Evolutionary conservation across 2,113 vertebrate genomes (phyloP).

Genomic region (Macrotis lagotis): DNA sequence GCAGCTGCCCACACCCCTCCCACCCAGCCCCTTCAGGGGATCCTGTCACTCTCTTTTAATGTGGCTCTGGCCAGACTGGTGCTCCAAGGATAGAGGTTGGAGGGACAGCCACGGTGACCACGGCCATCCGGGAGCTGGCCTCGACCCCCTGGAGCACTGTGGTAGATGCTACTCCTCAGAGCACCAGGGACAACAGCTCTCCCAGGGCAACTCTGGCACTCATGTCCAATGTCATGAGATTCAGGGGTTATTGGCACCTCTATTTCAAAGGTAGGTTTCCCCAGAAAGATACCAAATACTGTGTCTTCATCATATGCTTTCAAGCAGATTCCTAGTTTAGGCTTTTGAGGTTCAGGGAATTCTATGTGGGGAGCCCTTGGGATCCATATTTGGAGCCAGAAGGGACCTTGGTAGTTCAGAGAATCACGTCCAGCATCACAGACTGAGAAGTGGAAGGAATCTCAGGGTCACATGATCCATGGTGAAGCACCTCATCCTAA

Average conservation of each 20-base stretch:
- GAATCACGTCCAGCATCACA: too few relatives aligned
- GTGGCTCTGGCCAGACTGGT: constrained; percentile 65
- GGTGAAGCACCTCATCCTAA: too few relatives aligned
- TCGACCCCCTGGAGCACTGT: not conserved
- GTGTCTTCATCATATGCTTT: not conserved
- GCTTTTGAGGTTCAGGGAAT: not conserved
- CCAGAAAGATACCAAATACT: not conserved
- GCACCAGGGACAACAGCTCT: not conserved
- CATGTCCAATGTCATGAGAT: not conserved
- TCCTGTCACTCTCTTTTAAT: constrained; percentile 59
- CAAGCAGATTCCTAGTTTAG: not conserved
- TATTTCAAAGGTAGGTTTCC: not conserved
- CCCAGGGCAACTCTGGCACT: not conserved
- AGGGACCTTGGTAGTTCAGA: not conserved
- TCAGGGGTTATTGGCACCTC: not conserved
- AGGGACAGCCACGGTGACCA: not conserved
- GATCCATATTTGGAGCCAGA: not conserved
- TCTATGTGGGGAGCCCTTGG: not conserved
- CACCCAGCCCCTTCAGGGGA: constrained; percentile 17
- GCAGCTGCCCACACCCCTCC: constrained; percentile 25
- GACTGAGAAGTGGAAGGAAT: too few relatives aligned
- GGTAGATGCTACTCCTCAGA: not conserved
- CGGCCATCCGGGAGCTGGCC: not conserved
- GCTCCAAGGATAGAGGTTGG: constrained; percentile 27
- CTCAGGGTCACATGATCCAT: too few relatives aligned